Conservation (phyloP, 2,797 vertebrate genomes). For the Aplochiton taeniatus region DNA sequence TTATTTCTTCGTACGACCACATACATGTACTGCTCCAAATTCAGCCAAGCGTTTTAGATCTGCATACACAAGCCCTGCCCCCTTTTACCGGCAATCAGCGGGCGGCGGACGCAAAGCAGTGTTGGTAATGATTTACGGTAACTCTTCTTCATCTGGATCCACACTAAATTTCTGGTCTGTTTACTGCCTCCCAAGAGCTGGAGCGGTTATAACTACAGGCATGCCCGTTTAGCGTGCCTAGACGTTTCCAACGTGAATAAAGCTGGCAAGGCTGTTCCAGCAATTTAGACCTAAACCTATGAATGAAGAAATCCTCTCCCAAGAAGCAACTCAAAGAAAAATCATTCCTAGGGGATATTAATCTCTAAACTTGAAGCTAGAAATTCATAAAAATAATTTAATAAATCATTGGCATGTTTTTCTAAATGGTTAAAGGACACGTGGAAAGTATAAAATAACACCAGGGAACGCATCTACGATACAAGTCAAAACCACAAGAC, state of each 20-base stretch:
- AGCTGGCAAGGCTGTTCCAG: no score
- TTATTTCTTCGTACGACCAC: slow-evolving; percentile 25
- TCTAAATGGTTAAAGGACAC: no score
- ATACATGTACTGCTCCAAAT: slow-evolving; percentile 30
- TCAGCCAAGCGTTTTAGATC: slow-evolving; percentile 13
- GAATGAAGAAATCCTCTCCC: no score
- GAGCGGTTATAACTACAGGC: not conserved
- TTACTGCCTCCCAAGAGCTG: slow-evolving; percentile 22
- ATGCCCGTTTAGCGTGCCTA: no score
- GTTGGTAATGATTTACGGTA: slow-evolving; percentile 52
- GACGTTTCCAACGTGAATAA: no score
- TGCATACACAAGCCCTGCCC: slow-evolving; percentile 42
- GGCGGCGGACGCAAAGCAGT: slow-evolving; percentile 58
- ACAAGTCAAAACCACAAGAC: not conserved
- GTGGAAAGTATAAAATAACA: not conserved
- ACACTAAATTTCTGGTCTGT: fast-evolving
- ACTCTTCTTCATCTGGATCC: not conserved
- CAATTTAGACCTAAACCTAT: no score
- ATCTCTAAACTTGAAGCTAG: no score
- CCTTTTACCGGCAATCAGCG: slow-evolving; percentile 55
- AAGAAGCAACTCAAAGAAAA: no score
- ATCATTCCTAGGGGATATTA: no score
- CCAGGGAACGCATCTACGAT: no score
- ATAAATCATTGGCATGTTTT: no score
- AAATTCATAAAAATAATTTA: no score